phyloP scores from a whole-genome alignment of 2,797 vertebrate species.

The Takifugu rubripes region DNA sequence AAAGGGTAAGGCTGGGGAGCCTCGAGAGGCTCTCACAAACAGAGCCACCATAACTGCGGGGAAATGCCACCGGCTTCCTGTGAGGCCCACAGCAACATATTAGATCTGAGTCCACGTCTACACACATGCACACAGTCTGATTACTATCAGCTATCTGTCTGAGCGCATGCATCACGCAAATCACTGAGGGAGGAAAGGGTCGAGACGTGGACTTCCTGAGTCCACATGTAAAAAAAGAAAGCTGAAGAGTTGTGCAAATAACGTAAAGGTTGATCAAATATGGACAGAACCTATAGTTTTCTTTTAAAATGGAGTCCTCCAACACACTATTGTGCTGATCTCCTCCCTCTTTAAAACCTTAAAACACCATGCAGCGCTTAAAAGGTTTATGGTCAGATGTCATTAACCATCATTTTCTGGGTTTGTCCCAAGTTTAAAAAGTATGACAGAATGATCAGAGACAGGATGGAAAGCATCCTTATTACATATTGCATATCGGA shows the following conservation, averaged over 20 bases:
- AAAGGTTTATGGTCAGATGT: no score
- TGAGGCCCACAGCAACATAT: slow-evolving; percentile 36
- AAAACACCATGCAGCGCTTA: no score
- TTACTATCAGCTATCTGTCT: slow-evolving; percentile 44
- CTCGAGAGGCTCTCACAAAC: slow-evolving; percentile 1
- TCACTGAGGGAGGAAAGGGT: slow-evolving; percentile 26
- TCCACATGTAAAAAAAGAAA: background rate
- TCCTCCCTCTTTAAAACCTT: no score
- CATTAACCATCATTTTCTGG: no score
- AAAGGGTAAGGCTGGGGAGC: slow-evolving; percentile 4
- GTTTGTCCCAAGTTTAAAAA: no score
- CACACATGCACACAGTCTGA: slow-evolving; percentile 20
- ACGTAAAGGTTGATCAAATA: background rate
- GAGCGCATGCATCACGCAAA: slow-evolving; percentile 21
- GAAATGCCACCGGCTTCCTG: slow-evolving; percentile 52
- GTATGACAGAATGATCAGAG: no score
- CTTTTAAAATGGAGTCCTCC: no score
- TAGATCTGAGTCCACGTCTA: slow-evolving; percentile 14
- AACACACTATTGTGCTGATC: no score
- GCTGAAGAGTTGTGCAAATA: no score
- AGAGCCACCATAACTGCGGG: slow-evolving; percentile 1
- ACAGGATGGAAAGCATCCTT: no score
- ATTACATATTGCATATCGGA: no score
- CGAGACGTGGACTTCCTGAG: slow-evolving; percentile 36
- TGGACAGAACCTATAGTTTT: no score